Conservation (phyloP, 2,888 invertebrate species). For the Eretmocerus hayati region DNA sequence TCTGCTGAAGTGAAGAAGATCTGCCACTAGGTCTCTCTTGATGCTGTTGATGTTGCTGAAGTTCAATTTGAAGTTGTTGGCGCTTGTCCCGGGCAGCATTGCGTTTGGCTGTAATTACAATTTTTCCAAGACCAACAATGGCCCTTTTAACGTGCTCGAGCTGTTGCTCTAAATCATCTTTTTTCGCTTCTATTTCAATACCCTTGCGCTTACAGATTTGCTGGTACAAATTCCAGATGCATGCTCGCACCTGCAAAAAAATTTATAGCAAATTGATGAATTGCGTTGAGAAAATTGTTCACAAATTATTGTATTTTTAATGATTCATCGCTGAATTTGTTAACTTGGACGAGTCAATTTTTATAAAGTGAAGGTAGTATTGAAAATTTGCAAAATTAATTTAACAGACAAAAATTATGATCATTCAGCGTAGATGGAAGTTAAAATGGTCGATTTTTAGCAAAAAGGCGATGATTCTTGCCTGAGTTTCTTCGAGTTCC, state of each 20-base stretch:
- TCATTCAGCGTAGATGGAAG: too few species aligned
- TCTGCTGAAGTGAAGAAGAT: not conserved
- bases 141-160: constrained; percentile 58
- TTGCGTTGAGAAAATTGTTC: too few species aligned
- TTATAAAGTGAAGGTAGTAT: too few species aligned
- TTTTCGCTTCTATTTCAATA: constrained; percentile 39
- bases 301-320: too few species aligned
- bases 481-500: constrained; percentile 54
- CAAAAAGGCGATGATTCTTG: too few species aligned
- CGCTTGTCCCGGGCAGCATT: constrained; percentile 26
- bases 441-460: too few species aligned
- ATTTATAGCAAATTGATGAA: too few species aligned
- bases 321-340: too few species aligned
- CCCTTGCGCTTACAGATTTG: constrained; percentile 58
- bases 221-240: constrained; percentile 58
- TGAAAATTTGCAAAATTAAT: too few species aligned
- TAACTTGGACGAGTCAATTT: too few species aligned
- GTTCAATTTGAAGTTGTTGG: not conserved
- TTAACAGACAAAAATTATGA: too few species aligned
- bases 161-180: constrained; percentile 55
- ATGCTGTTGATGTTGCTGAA: too few species aligned
- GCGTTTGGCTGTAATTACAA: constrained; percentile 30
- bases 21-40: not conserved
- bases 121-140: constrained; percentile 51
- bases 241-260: constrained; percentile 30